Base-by-base conservation (phyloP, 2,888 invertebrate species). In the Pterobdella sp. region DNA sequence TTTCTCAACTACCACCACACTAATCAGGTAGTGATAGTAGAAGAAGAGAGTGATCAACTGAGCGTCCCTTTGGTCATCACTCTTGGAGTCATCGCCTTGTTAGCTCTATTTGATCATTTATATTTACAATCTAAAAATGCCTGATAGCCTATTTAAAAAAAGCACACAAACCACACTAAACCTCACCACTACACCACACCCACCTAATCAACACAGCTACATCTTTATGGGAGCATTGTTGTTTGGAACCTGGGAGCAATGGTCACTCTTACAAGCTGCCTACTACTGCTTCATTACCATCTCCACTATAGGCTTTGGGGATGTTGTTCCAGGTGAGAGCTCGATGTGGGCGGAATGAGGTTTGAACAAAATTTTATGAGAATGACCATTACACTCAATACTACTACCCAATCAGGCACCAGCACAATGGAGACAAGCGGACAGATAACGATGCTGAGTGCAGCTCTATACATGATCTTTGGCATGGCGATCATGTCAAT, bases 401-500 rank as follows among this genome's bases (percentile, higher is more conserved):
- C 49, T 14, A 14, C 49, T 22, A 42, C 49, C 60, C 60, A 22
- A 18, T 26, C 60, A 49, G 52, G 72, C 64, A 79, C 81, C 1
- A 80, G 80, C 73, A 81, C 81, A 74, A 32, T 66, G 1, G 35
- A 29, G 29, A 26, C 73, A 10, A 79, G 78, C 63, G 80, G 80
- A 10, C 80, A 81, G 73, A 79, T 79, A 2, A 80, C 81, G 74
- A 79, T 82, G 74, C 76, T 83, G 68, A 79, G 82, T 1, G 81
- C 81, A 3, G 78, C 81, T 14, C 73, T 83, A 64, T 84, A 83
- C 77, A 80, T 82, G 64, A 76, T 82, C 32, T 82, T 84, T 74
- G 84, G 84, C 7, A 82, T 84, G 81, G 83, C 84, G n/a, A 82
- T 84, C 73, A 76, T 84, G 73, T 83, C 83, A 36, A 84, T 84